These are phyloP conservation scores for Delichon dasypus DNA, from an alignment of 2,797 vertebrate genomes.

Conservation along the genomic window DNA sequence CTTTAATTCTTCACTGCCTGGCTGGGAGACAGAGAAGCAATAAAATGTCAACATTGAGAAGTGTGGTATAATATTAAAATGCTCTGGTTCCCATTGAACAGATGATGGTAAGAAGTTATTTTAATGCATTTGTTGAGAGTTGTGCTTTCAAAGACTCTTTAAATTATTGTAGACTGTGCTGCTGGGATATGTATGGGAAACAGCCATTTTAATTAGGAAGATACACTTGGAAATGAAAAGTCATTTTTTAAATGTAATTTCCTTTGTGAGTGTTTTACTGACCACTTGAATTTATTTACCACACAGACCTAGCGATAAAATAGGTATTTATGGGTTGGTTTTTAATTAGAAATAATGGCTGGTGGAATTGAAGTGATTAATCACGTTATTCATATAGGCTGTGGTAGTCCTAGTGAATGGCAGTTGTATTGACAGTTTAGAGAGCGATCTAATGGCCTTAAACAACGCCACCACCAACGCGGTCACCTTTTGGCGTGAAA, in stretches of 20 bases:
- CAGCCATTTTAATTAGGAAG: constrained; percentile 75
- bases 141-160: constrained; percentile 55
- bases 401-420: constrained; percentile 69
- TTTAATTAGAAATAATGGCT: constrained; percentile 96
- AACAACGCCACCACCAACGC: background rate
- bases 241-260: constrained; percentile 74
- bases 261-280: constrained; percentile 71
- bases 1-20: background rate
- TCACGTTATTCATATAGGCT: constrained; percentile 82
- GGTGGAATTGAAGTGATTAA: constrained; percentile 83
- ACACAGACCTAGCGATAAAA: constrained; percentile 76
- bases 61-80: constrained; percentile 17
- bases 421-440: constrained; percentile 66
- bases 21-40: background rate
- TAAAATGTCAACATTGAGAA: constrained; percentile 20
- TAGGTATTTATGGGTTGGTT: constrained; percentile 85
- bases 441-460: constrained; percentile 76
- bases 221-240: constrained; percentile 71
- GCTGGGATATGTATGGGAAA: constrained; percentile 58
- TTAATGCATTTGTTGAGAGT: constrained; percentile 39
- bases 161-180: constrained; percentile 48
- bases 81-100: constrained; percentile 23
- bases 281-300: constrained; percentile 86
- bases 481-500: background rate
- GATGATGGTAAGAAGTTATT: constrained; percentile 49